phyloP scores from a whole-genome alignment of 2,113 vertebrate species.

The Hippocampus abdominalis region DNA sequence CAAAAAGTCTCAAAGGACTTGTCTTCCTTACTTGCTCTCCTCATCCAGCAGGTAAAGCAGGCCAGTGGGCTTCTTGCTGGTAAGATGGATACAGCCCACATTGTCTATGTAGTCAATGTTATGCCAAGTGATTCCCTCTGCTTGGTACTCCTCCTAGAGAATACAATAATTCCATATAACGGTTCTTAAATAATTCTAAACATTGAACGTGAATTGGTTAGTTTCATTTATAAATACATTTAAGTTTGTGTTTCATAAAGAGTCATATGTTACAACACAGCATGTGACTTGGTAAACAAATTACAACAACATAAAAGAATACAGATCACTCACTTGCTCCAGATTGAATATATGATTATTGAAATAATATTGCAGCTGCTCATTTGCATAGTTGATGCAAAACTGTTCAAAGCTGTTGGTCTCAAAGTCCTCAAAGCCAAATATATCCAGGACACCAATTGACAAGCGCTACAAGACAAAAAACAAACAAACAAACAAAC shows the following conservation, averaged over 20 bases:
- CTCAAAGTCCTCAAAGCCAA: conserved; percentile 95
- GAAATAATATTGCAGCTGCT: conserved; percentile 98
- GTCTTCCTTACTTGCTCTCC: conserved; percentile 91
- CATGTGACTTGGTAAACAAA: too few species aligned
- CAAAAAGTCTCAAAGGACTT: too few species aligned
- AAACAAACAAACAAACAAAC: neutral
- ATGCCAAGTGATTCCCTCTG: conserved; percentile 95
- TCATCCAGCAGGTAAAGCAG: conserved; percentile 94
- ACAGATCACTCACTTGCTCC: conserved; percentile 81
- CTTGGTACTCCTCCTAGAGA: conserved; percentile 91
- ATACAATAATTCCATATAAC: neutral
- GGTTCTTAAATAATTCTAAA: neutral
- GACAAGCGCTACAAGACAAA: conserved; percentile 81
- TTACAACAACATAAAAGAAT: too few species aligned
- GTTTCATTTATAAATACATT: neutral
- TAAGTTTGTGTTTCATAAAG: neutral
- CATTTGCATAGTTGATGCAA: conserved; percentile 98
- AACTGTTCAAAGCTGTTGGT: conserved; percentile 98
- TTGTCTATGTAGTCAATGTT: conserved; percentile 98
- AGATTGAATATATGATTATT: conserved; percentile 97
- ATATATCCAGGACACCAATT: conserved; percentile 95
- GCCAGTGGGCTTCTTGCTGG: conserved; percentile 97
- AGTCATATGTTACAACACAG: too few species aligned
- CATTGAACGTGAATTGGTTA: neutral
- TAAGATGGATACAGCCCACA: conserved; percentile 94